A percentile compares a stretch with the other conserved stretches of the same genome.
These are phyloP conservation scores for Tiliacea aurago DNA, from an alignment of 2,888 invertebrate genomes.

Conservation along the genomic window DNA sequence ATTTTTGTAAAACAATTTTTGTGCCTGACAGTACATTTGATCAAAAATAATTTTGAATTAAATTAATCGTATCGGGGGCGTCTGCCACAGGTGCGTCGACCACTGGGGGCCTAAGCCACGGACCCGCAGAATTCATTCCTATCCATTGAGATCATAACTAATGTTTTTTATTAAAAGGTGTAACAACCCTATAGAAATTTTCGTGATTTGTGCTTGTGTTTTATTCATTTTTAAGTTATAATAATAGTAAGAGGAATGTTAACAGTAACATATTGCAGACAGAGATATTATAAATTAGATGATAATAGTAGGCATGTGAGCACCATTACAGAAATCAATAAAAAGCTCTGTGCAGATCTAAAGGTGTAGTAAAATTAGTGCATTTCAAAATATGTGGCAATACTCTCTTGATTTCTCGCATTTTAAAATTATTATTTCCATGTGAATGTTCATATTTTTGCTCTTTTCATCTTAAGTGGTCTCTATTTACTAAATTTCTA, in stretches of 20 bases:
- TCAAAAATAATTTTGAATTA: too few relatives aligned
- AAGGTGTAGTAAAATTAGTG: slow-evolving; percentile 35
- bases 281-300: slow-evolving; percentile 32
- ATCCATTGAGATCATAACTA: slow-evolving; percentile 77
- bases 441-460: background rate
- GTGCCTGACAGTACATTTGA: too few relatives aligned
- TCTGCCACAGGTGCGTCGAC: too few relatives aligned
- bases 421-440: slow-evolving; percentile 2
- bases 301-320: slow-evolving; percentile 34
- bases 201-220: slow-evolving; percentile 66
- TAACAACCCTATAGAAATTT: slow-evolving; percentile 53
- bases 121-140: slow-evolving; percentile 61
- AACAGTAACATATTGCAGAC: slow-evolving; percentile 47
- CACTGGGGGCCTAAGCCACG: too few relatives aligned
- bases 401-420: slow-evolving; percentile 18
- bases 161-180: slow-evolving; percentile 59
- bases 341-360: slow-evolving; percentile 46
- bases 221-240: slow-evolving; percentile 36
- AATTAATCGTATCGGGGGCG: too few relatives aligned
- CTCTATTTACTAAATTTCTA: slow-evolving; percentile 43
- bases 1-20: too few relatives aligned
- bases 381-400: slow-evolving; percentile 24
- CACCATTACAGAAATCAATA: slow-evolving; percentile 36
- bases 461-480: slow-evolving; percentile 33
- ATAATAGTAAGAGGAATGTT: slow-evolving; percentile 62